phyloP scores from a whole-genome alignment of 2,888 invertebrate species.

The Chirona hameri region DNA sequence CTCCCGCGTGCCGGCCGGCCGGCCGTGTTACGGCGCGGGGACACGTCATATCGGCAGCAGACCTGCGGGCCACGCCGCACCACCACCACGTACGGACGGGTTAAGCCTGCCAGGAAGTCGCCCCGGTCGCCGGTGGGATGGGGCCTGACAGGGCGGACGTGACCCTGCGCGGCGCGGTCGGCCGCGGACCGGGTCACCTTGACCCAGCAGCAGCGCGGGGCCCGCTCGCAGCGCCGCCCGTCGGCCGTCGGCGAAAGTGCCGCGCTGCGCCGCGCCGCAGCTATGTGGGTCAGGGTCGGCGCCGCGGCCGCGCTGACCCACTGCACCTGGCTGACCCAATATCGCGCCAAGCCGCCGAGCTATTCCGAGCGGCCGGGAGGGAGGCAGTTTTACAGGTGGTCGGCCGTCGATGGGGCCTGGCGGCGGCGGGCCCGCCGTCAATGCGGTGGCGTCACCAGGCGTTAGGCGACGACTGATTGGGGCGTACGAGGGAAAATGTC shows the following conservation, averaged over 20 bases:
- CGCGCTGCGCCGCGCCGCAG: too few relatives aligned
- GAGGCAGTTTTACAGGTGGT: neutral
- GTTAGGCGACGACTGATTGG: too few relatives aligned
- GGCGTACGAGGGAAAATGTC: too few relatives aligned
- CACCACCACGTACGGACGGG: neutral
- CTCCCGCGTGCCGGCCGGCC: too few relatives aligned
- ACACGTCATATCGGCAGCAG: too few relatives aligned
- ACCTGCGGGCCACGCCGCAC: too few relatives aligned
- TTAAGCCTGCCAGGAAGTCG: neutral
- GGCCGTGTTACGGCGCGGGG: too few relatives aligned
- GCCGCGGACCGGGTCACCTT: slow-evolving; percentile 12
- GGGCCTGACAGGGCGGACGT: neutral
- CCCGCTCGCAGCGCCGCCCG: neutral
- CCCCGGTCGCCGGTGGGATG: too few relatives aligned
- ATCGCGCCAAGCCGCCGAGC: neutral
- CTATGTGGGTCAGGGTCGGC: slow-evolving; percentile 3
- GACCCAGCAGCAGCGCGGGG: neutral
- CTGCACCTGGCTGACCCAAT: slow-evolving; percentile 23
- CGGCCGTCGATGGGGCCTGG: neutral
- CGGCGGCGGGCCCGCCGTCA: neutral
- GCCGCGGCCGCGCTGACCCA: neutral
- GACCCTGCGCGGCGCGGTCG: neutral
- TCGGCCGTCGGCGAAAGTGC: neutral
- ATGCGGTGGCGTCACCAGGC: too few relatives aligned
- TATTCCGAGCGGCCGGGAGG: neutral